phyloP scores from a whole-genome alignment of 2,888 invertebrate genomes.

The Notodonta dromedarius region DNA sequence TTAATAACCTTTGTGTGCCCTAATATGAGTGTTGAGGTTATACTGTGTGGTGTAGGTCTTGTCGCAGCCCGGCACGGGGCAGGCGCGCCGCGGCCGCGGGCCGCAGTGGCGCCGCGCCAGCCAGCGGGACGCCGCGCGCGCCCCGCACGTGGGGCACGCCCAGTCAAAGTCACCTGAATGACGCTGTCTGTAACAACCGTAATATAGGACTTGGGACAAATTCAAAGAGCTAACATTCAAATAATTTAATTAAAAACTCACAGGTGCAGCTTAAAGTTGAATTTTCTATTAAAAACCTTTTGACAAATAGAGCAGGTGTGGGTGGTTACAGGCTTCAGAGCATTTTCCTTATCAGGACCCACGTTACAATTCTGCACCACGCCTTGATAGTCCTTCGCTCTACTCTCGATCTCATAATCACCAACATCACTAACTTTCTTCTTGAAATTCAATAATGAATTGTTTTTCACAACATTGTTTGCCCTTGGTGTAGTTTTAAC shows the following conservation, averaged over 20 bases:
- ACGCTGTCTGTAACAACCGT: constrained; percentile 43
- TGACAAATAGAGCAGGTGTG: constrained; percentile 54
- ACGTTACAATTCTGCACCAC: too few relatives aligned
- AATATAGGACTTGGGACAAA: not conserved
- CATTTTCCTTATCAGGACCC: not conserved
- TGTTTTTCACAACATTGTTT: not conserved
- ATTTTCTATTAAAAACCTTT: constrained; percentile 60
- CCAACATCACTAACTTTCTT: constrained; percentile 10
- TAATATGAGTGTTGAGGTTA: constrained; percentile 59
- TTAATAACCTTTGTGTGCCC: constrained; percentile 56
- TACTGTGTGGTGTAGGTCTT: constrained; percentile 58
- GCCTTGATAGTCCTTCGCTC: not conserved
- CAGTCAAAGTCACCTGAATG: constrained; percentile 52
- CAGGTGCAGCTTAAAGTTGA: constrained; percentile 60
- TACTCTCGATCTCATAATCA: constrained; percentile 17
- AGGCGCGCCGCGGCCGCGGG: constrained; percentile 44
- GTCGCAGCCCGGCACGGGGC: constrained; percentile 50
- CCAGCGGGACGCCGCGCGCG: constrained; percentile 46
- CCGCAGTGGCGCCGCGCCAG: constrained; percentile 53
- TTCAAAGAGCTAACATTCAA: not conserved
- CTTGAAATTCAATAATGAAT: constrained; percentile 2
- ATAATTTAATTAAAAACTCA: constrained; percentile 36
- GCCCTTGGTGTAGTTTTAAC: not conserved
- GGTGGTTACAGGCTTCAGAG: constrained; percentile 26
- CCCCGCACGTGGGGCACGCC: constrained; percentile 51